These are phyloP conservation scores for Sisyra nigra DNA, from an alignment of 2,888 invertebrate genomes.

Conservation along the genomic window DNA sequence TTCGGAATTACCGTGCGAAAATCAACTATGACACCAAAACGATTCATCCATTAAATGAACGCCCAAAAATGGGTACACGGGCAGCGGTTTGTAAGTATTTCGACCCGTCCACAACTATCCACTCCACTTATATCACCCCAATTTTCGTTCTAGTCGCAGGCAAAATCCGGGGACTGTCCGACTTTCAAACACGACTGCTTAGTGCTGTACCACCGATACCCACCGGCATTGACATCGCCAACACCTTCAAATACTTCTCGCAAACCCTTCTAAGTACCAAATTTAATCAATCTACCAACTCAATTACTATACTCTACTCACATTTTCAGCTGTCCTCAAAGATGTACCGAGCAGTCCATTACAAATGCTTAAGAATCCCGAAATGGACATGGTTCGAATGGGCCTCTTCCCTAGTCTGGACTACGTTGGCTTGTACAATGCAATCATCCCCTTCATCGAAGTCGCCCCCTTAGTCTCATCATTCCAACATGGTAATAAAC, in stretches of 20 bases:
- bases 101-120: slow-evolving; percentile 15
- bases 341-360: slow-evolving; percentile 89
- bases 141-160: slow-evolving; percentile 64
- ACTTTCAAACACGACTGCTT: slow-evolving; percentile 83
- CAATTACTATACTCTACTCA: slow-evolving; percentile 6
- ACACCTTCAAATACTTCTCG: slow-evolving; percentile 95
- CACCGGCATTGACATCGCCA: slow-evolving; percentile 89
- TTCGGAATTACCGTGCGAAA: no score
- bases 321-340: slow-evolving; percentile 70
- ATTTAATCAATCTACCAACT: neutral
- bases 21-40: no score
- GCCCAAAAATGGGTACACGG: slow-evolving; percentile 70
- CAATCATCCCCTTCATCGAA: slow-evolving; percentile 78
- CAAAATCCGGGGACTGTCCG: slow-evolving; percentile 92
- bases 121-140: neutral
- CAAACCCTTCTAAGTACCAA: slow-evolving; percentile 79
- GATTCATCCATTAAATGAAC: no score
- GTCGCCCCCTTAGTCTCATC: slow-evolving; percentile 84
- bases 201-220: slow-evolving; percentile 86
- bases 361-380: slow-evolving; percentile 76
- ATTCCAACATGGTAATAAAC: slow-evolving; percentile 57
- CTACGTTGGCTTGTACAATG: slow-evolving; percentile 90
- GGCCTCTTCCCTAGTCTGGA: slow-evolving; percentile 90
- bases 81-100: slow-evolving; percentile 78
- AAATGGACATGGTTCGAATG: slow-evolving; percentile 74